phyloP scores from a whole-genome alignment of 2,888 invertebrate species.

The Heliconius ethilla region DNA sequence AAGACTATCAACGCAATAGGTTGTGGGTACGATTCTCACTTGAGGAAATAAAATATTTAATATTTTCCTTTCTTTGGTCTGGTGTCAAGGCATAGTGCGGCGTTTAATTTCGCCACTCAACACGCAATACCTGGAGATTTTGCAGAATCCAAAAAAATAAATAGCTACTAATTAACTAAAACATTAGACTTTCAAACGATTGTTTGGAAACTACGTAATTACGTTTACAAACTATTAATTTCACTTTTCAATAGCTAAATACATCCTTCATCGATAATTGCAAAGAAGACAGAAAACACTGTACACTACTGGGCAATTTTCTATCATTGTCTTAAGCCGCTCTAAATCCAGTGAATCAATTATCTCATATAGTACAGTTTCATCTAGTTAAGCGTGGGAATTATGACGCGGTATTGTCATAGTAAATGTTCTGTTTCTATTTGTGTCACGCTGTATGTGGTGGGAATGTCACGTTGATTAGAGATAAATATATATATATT shows the following conservation, averaged over 20 bases:
- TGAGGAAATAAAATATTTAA: neutral
- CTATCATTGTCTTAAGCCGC: slow-evolving; percentile 16
- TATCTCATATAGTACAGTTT: slow-evolving; percentile 25
- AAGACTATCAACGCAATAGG: neutral
- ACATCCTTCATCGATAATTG: neutral
- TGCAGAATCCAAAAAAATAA: neutral
- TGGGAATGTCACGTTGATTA: slow-evolving; percentile 11
- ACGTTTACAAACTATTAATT: neutral
- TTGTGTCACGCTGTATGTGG: slow-evolving; percentile 20
- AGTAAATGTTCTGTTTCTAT: slow-evolving; percentile 10
- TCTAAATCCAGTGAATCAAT: slow-evolving; percentile 27
- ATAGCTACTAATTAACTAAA: neutral
- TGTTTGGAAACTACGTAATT: neutral
- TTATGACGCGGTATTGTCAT: slow-evolving; percentile 30
- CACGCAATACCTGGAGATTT: neutral
- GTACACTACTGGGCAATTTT: slow-evolving; percentile 4
- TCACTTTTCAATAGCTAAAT: neutral
- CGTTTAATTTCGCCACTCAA: neutral
- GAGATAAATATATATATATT: too few relatives aligned
- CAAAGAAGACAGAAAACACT: neutral
- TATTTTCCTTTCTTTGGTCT: neutral
- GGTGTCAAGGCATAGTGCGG: neutral
- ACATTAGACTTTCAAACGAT: neutral
- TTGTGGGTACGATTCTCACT: neutral
- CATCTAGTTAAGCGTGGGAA: slow-evolving; percentile 45